A percentile compares a stretch with the other conserved stretches of the same genome.
These are phyloP conservation scores for Pelodiscus sinensis DNA, from an alignment of 2,113 vertebrate genomes.

Conservation along the genomic window DNA sequence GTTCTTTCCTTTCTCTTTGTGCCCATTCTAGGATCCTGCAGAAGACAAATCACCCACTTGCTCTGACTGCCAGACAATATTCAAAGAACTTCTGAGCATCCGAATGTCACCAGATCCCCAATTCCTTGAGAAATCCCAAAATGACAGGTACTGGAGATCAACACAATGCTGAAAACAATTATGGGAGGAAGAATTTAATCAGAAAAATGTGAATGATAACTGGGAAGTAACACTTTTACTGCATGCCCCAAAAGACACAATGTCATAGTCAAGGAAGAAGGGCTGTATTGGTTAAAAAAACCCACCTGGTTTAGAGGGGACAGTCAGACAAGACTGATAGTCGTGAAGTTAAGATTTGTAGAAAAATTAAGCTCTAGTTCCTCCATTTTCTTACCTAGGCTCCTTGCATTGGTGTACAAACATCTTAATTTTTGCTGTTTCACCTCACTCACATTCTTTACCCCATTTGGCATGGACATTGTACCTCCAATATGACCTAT, in stretches of 20 bases:
- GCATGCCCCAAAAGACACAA: not conserved
- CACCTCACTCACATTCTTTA: too few relatives aligned
- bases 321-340: too few relatives aligned
- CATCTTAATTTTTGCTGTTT: too few relatives aligned
- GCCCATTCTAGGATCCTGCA: not conserved
- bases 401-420: too few relatives aligned
- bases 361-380: too few relatives aligned
- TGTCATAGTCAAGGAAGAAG: too few relatives aligned
- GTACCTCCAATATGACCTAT: too few relatives aligned
- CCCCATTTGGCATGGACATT: too few relatives aligned
- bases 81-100: slow-evolving; percentile 76
- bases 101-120: slow-evolving; percentile 66
- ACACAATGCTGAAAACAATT: not conserved
- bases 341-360: too few relatives aligned
- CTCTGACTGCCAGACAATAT: not conserved
- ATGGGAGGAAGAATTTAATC: not conserved
- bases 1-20: not conserved
- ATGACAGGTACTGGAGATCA: slow-evolving; percentile 67
- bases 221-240: not conserved
- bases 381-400: too few relatives aligned
- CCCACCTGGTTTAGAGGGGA: too few relatives aligned
- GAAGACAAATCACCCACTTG: not conserved
- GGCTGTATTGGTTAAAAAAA: too few relatives aligned
- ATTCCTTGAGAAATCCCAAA: slow-evolving; percentile 69
- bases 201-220: not conserved